phyloP scores from a whole-genome alignment of 2,113 vertebrate genomes.

The Eretmochelys imbricata region DNA sequence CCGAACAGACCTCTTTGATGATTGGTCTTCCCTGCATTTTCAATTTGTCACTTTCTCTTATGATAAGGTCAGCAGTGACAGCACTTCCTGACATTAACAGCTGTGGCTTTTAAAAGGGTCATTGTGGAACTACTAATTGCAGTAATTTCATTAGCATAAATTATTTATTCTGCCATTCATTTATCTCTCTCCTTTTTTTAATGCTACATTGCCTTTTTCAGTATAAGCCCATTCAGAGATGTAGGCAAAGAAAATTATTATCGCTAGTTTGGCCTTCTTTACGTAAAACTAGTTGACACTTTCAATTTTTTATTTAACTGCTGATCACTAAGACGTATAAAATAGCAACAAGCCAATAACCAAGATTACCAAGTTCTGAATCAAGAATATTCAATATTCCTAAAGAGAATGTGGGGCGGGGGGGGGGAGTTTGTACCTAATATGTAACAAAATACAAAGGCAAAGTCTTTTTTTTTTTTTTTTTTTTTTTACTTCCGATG shows the following conservation, averaged over 20 bases:
- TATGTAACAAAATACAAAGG: not conserved
- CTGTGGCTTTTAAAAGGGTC: constrained; percentile 97
- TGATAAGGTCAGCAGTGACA: constrained; percentile 93
- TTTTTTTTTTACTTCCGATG: not conserved
- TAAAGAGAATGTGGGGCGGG: not conserved
- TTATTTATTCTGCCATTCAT: constrained; percentile 95
- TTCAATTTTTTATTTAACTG: constrained; percentile 46
- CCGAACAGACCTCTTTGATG: constrained; percentile 84
- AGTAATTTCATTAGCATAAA: constrained; percentile 99
- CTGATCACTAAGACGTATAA: constrained; percentile 30
- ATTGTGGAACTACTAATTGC: constrained; percentile 98
- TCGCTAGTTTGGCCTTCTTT: constrained; percentile 48
- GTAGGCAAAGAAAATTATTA: constrained; percentile 49
- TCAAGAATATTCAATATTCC: constrained; percentile 4
- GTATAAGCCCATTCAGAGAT: constrained; percentile 38
- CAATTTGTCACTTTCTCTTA: constrained; percentile 89
- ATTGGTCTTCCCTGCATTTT: constrained; percentile 86
- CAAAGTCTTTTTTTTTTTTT: not conserved
- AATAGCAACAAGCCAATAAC: constrained; percentile 40
- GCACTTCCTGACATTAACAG: constrained; percentile 96
- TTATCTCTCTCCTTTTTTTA: constrained; percentile 76
- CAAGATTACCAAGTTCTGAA: constrained; percentile 10
- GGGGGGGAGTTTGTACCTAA: not conserved
- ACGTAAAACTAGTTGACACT: not conserved
- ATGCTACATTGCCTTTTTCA: constrained; percentile 52